Conservation (phyloP, 1,140 invertebrate genomes). For the Hyles euphorbiae region DNA sequence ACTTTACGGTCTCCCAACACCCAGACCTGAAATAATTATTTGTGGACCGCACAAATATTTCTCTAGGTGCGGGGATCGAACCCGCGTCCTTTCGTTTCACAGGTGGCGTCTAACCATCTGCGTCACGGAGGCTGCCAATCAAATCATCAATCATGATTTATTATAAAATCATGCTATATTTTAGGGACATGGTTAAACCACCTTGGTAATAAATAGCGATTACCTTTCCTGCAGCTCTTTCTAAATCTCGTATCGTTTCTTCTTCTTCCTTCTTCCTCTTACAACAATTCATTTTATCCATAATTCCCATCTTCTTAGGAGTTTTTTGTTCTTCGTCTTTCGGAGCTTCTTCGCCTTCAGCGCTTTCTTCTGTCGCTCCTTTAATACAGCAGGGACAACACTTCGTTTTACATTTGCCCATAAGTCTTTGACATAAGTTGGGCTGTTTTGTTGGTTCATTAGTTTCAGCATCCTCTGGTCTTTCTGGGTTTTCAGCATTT, state of each 20-base stretch:
- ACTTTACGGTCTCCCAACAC: too few relatives aligned
- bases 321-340: slow-evolving; percentile 12
- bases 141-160: too few relatives aligned
- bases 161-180: too few relatives aligned
- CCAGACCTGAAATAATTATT: too few relatives aligned
- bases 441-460: slow-evolving; percentile 30
- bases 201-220: neutral
- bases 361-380: slow-evolving; percentile 29
- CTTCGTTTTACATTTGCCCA: slow-evolving; percentile 56
- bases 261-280: slow-evolving; percentile 50
- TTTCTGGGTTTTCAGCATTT: neutral
- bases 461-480: slow-evolving; percentile 7
- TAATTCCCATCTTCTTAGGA: slow-evolving; percentile 31
- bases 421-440: slow-evolving; percentile 52
- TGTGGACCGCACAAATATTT: too few relatives aligned
- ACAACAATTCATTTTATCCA: slow-evolving; percentile 54
- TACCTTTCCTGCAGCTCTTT: slow-evolving; percentile 58
- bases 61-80: too few relatives aligned
- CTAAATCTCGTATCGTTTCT: slow-evolving; percentile 35
- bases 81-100: too few relatives aligned
- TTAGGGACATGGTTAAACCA: too few relatives aligned
- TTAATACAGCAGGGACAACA: slow-evolving; percentile 59
- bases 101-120: too few relatives aligned
- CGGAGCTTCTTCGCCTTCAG: slow-evolving; percentile 18
- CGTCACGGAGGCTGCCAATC: too few relatives aligned